Evolutionary conservation across 2,888 invertebrate genomes (phyloP), one percentile per base, ranked within the genome.

Genomic region (Netelia fuscicornis): DNA sequence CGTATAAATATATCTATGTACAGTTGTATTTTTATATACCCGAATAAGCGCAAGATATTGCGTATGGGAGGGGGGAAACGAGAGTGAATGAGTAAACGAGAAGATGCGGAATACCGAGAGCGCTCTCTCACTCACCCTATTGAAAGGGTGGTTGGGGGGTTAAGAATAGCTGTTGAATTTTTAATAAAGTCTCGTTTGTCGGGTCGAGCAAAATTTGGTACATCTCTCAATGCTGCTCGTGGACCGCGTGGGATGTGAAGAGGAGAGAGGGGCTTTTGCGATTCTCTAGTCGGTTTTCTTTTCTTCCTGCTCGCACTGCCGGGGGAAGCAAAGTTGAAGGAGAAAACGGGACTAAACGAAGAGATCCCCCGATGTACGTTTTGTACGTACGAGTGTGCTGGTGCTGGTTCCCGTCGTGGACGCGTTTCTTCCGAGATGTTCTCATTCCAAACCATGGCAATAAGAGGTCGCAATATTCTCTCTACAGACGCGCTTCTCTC

Each of bases 181-280:
- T 85, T 85, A 82, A 85, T 85, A 82, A 85, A 85, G 82, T 85
- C 85, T 85, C 85, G 82, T 82, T 85, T 85, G 84, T 85, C 65
- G 82, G 81, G 75, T 81, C 70, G 70, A 54, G 75, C 54, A 72
- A 85, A 85, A 82, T 85, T 85, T 85, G 82, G 72, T 82, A 85
- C 82, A 85, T 67, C 67, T 82, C 79, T 85, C 82, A 82, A 82
- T 85, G 75, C 71, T 82, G 5, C 54, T 11, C 13, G 54, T 17
- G 58, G 20, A 13, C 20, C 20, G 58, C 72, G 67, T 23, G 58
- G 56, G 64, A 52, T 64, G 72, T 56, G 70, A 42, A 65, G 54
- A 37, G 13, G 5, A 52, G 67, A 23, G 17, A 5, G 30, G 3
- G 17, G 17, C 17, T 17, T 30, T 30, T 30, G 30, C 30, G 30